Percentiles rank a stretch among this genome's conserved stretches.
Conservation (phyloP, 1,140 invertebrate genomes). For the Apis florea region DNA sequence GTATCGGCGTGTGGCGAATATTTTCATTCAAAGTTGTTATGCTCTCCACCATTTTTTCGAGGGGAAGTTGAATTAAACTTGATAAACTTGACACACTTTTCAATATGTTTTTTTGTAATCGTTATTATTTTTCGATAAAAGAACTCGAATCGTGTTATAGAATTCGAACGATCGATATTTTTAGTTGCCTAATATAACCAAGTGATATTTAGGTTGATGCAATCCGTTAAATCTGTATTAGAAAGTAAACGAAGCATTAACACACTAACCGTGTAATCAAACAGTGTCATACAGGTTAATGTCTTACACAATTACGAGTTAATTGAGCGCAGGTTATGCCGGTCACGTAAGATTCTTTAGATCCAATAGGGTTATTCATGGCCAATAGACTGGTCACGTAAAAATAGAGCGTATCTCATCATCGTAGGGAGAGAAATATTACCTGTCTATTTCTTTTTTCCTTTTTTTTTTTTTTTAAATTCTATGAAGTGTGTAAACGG, state of each 20-base stretch:
- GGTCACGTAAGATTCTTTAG: not conserved
- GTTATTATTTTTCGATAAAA: too few species aligned
- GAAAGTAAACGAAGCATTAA: too few species aligned
- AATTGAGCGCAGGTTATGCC: not conserved
- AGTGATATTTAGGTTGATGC: too few species aligned
- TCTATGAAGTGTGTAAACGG: not conserved
- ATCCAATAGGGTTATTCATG: not conserved
- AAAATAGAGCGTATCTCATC: conserved; percentile 6
- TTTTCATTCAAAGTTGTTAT: not conserved
- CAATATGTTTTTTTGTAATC: too few species aligned
- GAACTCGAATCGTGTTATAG: too few species aligned
- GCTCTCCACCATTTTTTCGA: not conserved
- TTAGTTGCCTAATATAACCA: too few species aligned
- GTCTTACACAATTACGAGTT: not conserved
- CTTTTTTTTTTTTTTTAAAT: not conserved
- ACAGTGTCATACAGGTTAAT: too few species aligned
- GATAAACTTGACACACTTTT: too few species aligned
- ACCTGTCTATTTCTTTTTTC: not conserved
- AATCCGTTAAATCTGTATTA: too few species aligned
- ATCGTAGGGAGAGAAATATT: not conserved
- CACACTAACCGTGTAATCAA: too few species aligned
- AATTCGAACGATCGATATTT: too few species aligned
- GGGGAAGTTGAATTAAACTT: not conserved
- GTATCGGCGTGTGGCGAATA: not conserved
- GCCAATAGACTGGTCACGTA: not conserved